These are phyloP conservation scores for Astropecten irregularis DNA, from an alignment of 53 echinoderm and acorn worm genomes.

Conservation along the genomic window DNA sequence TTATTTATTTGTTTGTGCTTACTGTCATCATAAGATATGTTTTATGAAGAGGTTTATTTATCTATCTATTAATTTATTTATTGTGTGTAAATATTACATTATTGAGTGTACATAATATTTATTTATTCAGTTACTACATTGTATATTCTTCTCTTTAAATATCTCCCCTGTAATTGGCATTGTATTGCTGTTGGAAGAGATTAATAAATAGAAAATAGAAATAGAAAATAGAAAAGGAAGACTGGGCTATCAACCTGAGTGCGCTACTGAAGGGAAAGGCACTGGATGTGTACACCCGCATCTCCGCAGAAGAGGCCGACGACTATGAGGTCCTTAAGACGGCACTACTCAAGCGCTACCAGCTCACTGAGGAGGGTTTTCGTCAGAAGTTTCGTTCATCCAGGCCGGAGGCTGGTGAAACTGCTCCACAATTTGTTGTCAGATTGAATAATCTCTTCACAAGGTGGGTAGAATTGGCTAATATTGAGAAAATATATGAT, in stretches of 20 bases:
- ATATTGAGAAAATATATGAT: not conserved
- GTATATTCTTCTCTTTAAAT: too few relatives aligned
- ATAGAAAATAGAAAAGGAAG: too few relatives aligned
- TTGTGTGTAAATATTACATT: too few relatives aligned
- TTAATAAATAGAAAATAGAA: too few relatives aligned
- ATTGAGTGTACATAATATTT: too few relatives aligned
- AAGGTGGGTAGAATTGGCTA: conserved; percentile 33
- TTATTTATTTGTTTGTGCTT: too few relatives aligned
- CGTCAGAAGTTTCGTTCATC: conserved; percentile 15
- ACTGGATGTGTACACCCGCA: not conserved
- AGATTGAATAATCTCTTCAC: conserved; percentile 35
- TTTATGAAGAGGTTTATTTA: too few relatives aligned
- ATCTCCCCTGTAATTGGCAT: too few relatives aligned
- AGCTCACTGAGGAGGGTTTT: conserved; percentile 42
- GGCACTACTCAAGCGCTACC: conserved; percentile 24
- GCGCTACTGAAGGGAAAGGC: conserved; percentile 56
- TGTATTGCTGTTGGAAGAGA: too few relatives aligned
- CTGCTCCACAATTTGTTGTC: conserved; percentile 18
- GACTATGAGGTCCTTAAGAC: conserved; percentile 3
- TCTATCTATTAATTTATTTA: too few relatives aligned
- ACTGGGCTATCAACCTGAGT: conserved; percentile 67
- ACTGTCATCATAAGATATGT: too few relatives aligned
- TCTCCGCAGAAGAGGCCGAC: not conserved
- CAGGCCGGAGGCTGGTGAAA: conserved; percentile 27
- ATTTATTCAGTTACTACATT: too few relatives aligned